Evolutionary conservation across 2,797 vertebrate genomes (phyloP).

Genomic region (Pelobates cultripes): DNA sequence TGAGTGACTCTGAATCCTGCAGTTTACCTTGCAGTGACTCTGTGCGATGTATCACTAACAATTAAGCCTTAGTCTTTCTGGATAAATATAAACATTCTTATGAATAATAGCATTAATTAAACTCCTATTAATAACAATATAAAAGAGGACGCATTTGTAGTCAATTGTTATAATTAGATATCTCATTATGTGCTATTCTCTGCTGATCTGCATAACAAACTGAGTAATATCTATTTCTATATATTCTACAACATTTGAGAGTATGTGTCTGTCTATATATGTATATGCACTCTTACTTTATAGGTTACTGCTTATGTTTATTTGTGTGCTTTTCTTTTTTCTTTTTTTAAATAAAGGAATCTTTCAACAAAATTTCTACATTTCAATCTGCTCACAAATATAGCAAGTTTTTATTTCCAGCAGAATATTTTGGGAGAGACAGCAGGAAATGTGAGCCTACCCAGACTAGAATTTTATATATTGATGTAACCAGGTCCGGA

Average conservation of each 20-base stretch:
- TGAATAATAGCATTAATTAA: slow-evolving; percentile 52
- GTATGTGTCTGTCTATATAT: too few relatives aligned
- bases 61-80: slow-evolving; percentile 29
- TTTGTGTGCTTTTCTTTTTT: too few relatives aligned
- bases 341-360: too few relatives aligned
- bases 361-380: too few relatives aligned
- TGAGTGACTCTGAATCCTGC: neutral
- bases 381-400: too few relatives aligned
- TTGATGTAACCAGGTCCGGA: too few relatives aligned
- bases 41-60: slow-evolving; percentile 23
- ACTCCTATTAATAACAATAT: slow-evolving; percentile 51
- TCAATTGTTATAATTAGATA: slow-evolving; percentile 45
- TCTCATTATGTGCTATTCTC: slow-evolving; percentile 11
- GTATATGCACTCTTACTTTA: too few relatives aligned
- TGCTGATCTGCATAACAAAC: neutral
- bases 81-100: slow-evolving; percentile 54
- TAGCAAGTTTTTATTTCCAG: too few relatives aligned
- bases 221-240: neutral
- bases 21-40: neutral
- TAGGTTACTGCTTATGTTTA: too few relatives aligned
- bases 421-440: too few relatives aligned
- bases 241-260: neutral
- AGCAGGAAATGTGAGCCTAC: too few relatives aligned
- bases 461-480: too few relatives aligned
- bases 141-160: slow-evolving; percentile 27